Percentiles rank a stretch among this genome's conserved stretches.
Evolutionary conservation across 2,888 invertebrate species (phyloP).

Genomic region (Serrognathus titanus): DNA sequence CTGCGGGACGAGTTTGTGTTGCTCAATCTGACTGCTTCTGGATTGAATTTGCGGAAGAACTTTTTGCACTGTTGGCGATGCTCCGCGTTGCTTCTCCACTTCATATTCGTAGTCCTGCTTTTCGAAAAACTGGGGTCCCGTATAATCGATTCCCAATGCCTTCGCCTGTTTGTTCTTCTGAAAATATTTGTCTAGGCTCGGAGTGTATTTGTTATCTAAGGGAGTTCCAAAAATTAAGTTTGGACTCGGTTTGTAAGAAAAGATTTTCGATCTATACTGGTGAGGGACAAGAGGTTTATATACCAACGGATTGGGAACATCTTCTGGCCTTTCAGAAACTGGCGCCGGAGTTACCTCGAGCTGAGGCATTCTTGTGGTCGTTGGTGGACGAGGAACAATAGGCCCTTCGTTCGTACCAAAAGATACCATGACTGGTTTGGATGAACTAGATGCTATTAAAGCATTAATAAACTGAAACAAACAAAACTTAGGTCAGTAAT

Average conservation of each 20-base stretch:
- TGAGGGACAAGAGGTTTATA: constrained; percentile 42
- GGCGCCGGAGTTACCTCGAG: constrained; percentile 39
- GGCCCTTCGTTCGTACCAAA: constrained; percentile 48
- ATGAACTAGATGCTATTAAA: constrained; percentile 30
- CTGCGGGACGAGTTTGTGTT: constrained; percentile 38
- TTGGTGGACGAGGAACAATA: constrained; percentile 36
- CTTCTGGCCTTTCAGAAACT: constrained; percentile 41
- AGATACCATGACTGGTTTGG: constrained; percentile 45
- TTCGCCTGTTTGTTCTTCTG: constrained; percentile 35
- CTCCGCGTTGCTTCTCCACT: constrained; percentile 18
- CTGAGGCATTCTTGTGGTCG: constrained; percentile 26
- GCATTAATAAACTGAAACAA: constrained; percentile 35
- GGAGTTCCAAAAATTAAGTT: constrained; percentile 44
- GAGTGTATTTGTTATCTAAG: constrained; percentile 41
- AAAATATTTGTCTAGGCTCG: constrained; percentile 36
- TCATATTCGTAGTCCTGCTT: constrained; percentile 42
- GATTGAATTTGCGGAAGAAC: constrained; percentile 1
- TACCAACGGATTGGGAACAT: constrained; percentile 41
- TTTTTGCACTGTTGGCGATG: constrained; percentile 7
- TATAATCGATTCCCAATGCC: constrained; percentile 39
- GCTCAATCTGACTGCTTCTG: constrained; percentile 4
- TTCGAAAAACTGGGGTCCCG: constrained; percentile 45
- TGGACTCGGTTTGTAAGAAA: constrained; percentile 35
- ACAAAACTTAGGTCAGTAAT: background rate
- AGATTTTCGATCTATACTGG: constrained; percentile 39